Percentiles rank a stretch among this genome's conserved stretches.
Conservation (phyloP, 1,140 invertebrate genomes). For the Chelonus insularis region DNA sequence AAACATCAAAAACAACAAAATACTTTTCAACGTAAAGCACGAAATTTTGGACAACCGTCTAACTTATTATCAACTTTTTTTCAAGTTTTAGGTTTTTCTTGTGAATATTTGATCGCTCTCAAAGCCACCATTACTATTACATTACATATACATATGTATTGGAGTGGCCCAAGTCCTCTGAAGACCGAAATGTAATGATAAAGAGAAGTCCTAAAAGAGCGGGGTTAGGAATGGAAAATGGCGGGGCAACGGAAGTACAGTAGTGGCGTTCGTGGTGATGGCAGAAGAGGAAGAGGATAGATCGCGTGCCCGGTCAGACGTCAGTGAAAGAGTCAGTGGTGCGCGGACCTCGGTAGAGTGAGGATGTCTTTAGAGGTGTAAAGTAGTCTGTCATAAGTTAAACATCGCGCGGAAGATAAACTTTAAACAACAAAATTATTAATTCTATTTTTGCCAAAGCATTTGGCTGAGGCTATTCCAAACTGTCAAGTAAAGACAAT, state of each 20-base stretch:
- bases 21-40: too few relatives aligned
- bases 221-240: background rate
- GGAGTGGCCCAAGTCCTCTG: too few relatives aligned
- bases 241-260: background rate
- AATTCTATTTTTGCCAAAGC: conserved; percentile 26
- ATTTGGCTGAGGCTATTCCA: background rate
- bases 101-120: too few relatives aligned
- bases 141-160: too few relatives aligned
- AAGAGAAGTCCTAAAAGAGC: too few relatives aligned
- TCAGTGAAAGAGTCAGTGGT: conserved; percentile 49
- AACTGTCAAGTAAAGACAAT: background rate
- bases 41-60: too few relatives aligned
- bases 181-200: too few relatives aligned
- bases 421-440: conserved; percentile 23
- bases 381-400: background rate
- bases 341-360: conserved; percentile 51
- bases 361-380: conserved; percentile 33
- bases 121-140: too few relatives aligned
- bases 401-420: background rate
- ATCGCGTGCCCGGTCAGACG: conserved; percentile 25
- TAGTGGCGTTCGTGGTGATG: conserved; percentile 8
- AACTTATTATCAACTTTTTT: too few relatives aligned
- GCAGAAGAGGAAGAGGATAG: conserved; percentile 10
- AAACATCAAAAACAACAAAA: too few relatives aligned
- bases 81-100: too few relatives aligned